Evolutionary conservation across 2,113 vertebrate genomes (phyloP), one percentile per base, ranked within the genome.

Genomic region (Bucco capensis): DNA sequence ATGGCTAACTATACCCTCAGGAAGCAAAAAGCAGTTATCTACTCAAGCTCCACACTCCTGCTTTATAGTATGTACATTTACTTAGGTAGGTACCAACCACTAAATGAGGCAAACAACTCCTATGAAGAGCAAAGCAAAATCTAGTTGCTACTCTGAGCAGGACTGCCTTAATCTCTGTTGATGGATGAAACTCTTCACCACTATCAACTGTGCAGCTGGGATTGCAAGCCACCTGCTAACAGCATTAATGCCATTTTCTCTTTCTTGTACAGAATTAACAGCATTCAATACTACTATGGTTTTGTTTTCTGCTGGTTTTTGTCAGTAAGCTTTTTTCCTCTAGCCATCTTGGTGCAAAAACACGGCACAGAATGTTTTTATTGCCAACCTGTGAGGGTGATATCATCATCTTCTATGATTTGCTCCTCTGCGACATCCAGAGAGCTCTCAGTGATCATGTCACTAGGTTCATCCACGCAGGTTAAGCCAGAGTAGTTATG

Each of bases 401-500:
- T 97, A 91, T 97, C 98, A 11, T 98, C 98, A 9, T 98, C 97
- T 64, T 98, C 98, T 89, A 98, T 97, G 80, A 98, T 98, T 78
- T 98, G 98, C 74, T 98, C 98, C 67, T 98, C 98, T 44, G 97
- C 98, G 0, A 98, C 97, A 7, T 98, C 98, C 95, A 98, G 87
- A 19, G 98, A 98, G 57, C 94, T 98, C 92, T 98, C 97, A 7
- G 97, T 97, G 74, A 98, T 98, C 97, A 98, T 98, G 77, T 97
- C 98, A 89, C 74, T 97, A 5, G 98, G 97, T 57, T 98, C 96
- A 91, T 98, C 98, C 91, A 98, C 98, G 42, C 98, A 98, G 21
- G 97, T 96, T 57, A 99, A 97, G 15, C 98, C 98, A 4, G 98
- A 97, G 46, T 98, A 99, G 74, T 98, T 97, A 56, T 98, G 97